Percentiles rank a stretch among this genome's conserved stretches.
phyloP scores from a whole-genome alignment of 2,888 invertebrate genomes.

The Amiota mariae region DNA sequence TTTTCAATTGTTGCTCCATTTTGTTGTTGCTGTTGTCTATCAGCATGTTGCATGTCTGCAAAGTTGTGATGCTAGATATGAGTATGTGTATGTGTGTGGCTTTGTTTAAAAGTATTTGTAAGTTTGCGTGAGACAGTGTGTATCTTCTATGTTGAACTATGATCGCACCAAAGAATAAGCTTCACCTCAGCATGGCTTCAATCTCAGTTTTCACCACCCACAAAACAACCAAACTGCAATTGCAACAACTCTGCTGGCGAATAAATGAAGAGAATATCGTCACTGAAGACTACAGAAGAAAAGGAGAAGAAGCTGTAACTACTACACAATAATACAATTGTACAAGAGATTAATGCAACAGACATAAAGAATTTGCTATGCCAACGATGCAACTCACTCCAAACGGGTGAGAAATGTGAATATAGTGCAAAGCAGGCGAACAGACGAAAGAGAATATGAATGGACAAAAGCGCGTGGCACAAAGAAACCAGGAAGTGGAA shows the following conservation, averaged over 20 bases:
- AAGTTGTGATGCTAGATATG: slow-evolving; percentile 24
- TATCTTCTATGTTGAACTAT: not conserved
- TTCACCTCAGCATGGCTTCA: slow-evolving; percentile 8
- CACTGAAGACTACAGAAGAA: not conserved
- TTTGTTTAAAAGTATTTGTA: slow-evolving; percentile 1
- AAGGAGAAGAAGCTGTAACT: not conserved
- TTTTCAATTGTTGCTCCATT: not conserved
- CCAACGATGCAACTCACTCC: not conserved
- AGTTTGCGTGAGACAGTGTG: not conserved
- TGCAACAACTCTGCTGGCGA: slow-evolving; percentile 6
- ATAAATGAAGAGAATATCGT: not conserved
- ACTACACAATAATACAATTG: not conserved
- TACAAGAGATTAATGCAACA: slow-evolving; percentile 19
- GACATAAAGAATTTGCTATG: slow-evolving; percentile 10
- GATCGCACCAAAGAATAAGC: not conserved
- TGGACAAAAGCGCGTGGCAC: not conserved
- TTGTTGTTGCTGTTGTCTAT: slow-evolving; percentile 17
- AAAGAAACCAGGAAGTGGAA: slow-evolving; percentile 24
- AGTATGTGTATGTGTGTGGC: slow-evolving; percentile 6
- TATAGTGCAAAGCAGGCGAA: not conserved
- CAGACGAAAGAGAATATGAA: not conserved
- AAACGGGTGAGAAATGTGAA: not conserved
- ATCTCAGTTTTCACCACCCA: not conserved
- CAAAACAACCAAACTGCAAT: not conserved
- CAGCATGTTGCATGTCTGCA: slow-evolving; percentile 21